Evolutionary conservation across 2,113 vertebrate genomes (phyloP).

Genomic region (Mohoua ochrocephala): DNA sequence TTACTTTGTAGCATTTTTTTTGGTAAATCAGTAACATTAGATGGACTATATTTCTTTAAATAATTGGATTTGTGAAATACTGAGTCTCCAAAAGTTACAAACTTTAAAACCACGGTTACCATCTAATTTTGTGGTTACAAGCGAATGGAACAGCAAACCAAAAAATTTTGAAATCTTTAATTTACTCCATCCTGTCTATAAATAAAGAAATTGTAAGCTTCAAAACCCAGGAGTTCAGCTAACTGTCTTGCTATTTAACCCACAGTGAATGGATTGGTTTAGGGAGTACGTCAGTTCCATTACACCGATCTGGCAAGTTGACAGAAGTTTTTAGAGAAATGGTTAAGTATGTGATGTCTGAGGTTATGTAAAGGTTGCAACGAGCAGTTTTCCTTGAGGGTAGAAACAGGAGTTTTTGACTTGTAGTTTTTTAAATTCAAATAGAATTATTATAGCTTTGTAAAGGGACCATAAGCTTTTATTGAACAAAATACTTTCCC

Average conservation of each 20-base stretch:
- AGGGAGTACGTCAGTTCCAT: not conserved
- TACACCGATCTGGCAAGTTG: not conserved
- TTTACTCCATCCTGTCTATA: not conserved
- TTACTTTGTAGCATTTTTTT: not conserved
- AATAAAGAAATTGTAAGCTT: not conserved
- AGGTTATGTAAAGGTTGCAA: not conserved
- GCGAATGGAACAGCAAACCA: not conserved
- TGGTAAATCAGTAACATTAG: not conserved
- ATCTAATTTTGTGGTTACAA: constrained; percentile 6
- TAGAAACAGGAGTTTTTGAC: accelerated
- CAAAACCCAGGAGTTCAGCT: not conserved
- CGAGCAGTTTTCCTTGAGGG: not conserved
- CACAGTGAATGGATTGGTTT: not conserved
- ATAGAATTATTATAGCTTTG: not conserved
- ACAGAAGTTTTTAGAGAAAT: not conserved
- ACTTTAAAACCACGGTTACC: not conserved
- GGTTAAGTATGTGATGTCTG: not conserved
- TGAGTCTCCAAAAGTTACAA: not conserved
- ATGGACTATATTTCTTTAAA: not conserved
- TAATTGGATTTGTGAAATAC: not conserved
- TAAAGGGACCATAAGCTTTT: not conserved
- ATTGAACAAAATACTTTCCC: not conserved
- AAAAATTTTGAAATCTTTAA: not conserved
- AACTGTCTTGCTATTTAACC: not conserved
- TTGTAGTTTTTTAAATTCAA: not conserved